phyloP scores from a whole-genome alignment of 2,888 invertebrate species.

The Pedicia rivosa region DNA sequence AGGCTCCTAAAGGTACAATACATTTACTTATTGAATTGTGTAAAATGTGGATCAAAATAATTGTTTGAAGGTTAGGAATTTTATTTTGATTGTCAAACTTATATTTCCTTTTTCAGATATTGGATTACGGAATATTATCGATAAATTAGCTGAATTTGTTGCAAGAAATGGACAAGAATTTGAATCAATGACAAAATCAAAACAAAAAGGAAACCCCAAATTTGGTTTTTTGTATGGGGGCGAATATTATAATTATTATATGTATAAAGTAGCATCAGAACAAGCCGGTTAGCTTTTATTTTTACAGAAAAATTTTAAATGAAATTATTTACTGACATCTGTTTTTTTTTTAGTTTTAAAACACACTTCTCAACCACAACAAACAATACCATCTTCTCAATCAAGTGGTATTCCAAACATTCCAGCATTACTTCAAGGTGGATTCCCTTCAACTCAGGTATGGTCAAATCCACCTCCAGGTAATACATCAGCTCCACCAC shows the following conservation, averaged over 20 bases:
- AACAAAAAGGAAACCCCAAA: constrained; percentile 94
- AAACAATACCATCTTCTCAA: constrained; percentile 21
- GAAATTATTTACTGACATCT: background rate
- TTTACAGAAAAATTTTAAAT: constrained; percentile 3
- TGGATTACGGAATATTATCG: constrained; percentile 92
- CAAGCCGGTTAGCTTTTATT: constrained; percentile 61
- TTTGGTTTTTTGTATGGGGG: constrained; percentile 96
- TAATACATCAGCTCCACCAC: constrained; percentile 20
- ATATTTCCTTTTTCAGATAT: constrained; percentile 40
- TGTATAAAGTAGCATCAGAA: constrained; percentile 87
- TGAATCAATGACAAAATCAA: constrained; percentile 96
- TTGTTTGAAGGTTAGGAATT: background rate
- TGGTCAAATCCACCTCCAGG: constrained; percentile 17
- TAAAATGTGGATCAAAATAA: background rate
- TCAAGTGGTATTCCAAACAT: too few relatives aligned
- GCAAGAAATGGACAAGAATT: constrained; percentile 99
- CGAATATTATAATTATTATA: constrained; percentile 90
- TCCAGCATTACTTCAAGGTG: constrained; percentile 26
- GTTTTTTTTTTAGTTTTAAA: constrained; percentile 12
- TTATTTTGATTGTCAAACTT: background rate
- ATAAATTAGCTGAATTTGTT: constrained; percentile 97
- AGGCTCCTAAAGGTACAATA: constrained; percentile 7
- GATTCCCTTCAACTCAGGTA: constrained; percentile 4
- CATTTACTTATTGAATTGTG: background rate
- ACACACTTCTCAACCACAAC: constrained; percentile 15